Base-by-base conservation (phyloP, 2,797 vertebrate species). In the Etheostoma perlongum region DNA sequence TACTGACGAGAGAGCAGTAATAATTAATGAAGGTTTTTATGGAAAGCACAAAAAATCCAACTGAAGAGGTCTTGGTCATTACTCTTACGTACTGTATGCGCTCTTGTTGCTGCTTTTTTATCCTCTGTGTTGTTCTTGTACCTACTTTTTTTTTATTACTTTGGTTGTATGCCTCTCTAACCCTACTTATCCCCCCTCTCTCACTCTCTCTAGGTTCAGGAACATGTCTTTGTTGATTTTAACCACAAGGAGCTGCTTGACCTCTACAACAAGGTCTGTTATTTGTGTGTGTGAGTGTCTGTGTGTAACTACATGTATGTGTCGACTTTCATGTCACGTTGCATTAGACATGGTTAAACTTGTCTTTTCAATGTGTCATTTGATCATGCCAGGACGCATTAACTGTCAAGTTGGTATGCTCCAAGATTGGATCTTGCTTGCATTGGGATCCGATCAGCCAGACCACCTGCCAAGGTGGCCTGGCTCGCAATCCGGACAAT, bases 191-290 rank as follows among this genome's bases (percentile, higher is more conserved):
- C 13, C n/a, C 2, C 27, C 44, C 52, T 27, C 33, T 73, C 49
- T 73, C 44, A 47, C 42, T 81, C 19, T 84, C 65, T 77, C 19
- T 84, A 99, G 98, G 94, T 85, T 58, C 79, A 95, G 83, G 96
- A 98, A 92, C 97, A 97, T 79, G 90, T 98, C 83, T 96, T 96
- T 85, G 89, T 97, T 84, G 97, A 98, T 92, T 98, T 99, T 81
- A 97, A 81, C 92, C 98, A 99, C 89, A 91, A 95, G 92, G 96
- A 99, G 91, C 95, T 99, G 67, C 96, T 98, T 90, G 96, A 98
- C 54, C 97, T 99, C 95, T 99, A 98, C 93, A 96, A 97, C 93
- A 97, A 99, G 97, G 98, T 99, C 65, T 88, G 92, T 93, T 42
- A 27, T 9, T 42, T 71, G 19, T 58, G 33, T 78, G 10, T 68